A percentile compares a stretch with the other conserved stretches of the same genome.
phyloP scores from a whole-genome alignment of 2,888 invertebrate species.

The Rhagonycha lutea region DNA sequence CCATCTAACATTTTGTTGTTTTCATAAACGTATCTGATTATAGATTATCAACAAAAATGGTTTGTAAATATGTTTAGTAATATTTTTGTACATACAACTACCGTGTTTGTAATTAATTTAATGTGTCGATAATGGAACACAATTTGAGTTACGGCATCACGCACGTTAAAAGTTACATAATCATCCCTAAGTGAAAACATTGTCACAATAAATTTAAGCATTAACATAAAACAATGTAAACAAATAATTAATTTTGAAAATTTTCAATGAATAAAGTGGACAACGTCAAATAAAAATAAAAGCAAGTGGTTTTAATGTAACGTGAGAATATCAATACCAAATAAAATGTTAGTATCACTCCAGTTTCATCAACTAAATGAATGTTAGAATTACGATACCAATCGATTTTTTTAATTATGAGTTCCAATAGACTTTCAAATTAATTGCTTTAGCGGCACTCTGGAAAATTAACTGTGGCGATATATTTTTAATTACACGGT shows the following conservation, averaged over 20 bases:
- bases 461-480: constrained; percentile 31
- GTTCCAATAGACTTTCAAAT: constrained; percentile 21
- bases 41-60: background rate
- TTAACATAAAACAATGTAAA: background rate
- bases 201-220: background rate
- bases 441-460: constrained; percentile 34
- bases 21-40: background rate
- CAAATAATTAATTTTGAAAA: background rate
- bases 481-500: constrained; percentile 29
- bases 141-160: background rate
- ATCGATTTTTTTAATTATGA: constrained; percentile 20
- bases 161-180: background rate
- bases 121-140: background rate
- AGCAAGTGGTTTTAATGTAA: constrained; percentile 3
- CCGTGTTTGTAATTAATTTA: background rate
- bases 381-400: constrained; percentile 6
- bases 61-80: background rate
- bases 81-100: background rate
- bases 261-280: background rate
- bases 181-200: constrained; percentile 2
- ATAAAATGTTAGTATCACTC: background rate
- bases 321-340: background rate
- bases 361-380: constrained; percentile 19
- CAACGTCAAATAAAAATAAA: background rate
- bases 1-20: too few species aligned